These are phyloP conservation scores for Brachionus rubens DNA, from an alignment of 1,140 invertebrate genomes.

Conservation along the genomic window DNA sequence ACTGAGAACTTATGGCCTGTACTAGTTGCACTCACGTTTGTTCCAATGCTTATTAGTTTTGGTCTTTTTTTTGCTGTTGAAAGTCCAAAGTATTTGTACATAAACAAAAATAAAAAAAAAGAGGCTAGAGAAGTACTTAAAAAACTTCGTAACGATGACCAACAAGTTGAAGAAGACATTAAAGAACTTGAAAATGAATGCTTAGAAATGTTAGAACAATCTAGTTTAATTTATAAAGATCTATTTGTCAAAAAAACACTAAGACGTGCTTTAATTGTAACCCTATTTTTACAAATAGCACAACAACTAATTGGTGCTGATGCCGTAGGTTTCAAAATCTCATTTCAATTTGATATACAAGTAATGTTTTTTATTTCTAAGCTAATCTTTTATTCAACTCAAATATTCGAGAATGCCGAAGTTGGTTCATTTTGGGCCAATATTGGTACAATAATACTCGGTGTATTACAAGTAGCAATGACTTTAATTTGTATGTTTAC, in stretches of 20 bases:
- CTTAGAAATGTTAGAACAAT: background rate
- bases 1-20: constrained; percentile 80
- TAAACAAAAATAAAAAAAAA: background rate
- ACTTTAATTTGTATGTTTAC: constrained; percentile 61
- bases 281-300: background rate
- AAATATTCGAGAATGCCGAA: constrained; percentile 69
- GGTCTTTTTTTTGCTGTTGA: constrained; percentile 66
- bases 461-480: constrained; percentile 70
- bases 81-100: constrained; percentile 67
- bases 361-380: background rate
- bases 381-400: constrained; percentile 65
- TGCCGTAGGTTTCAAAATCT: background rate
- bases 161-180: background rate
- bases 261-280: constrained; percentile 16
- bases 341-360: no score
- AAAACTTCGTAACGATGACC: background rate
- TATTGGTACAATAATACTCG: constrained; percentile 71
- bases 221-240: background rate
- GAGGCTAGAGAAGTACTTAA: background rate
- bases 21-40: constrained; percentile 72
- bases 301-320: constrained; percentile 29
- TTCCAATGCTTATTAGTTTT: constrained; percentile 83
- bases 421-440: constrained; percentile 63
- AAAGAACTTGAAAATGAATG: background rate
- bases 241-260: background rate